These are phyloP conservation scores for Bimastos eiseni DNA, from an alignment of 2,888 invertebrate genomes.

Conservation along the genomic window DNA sequence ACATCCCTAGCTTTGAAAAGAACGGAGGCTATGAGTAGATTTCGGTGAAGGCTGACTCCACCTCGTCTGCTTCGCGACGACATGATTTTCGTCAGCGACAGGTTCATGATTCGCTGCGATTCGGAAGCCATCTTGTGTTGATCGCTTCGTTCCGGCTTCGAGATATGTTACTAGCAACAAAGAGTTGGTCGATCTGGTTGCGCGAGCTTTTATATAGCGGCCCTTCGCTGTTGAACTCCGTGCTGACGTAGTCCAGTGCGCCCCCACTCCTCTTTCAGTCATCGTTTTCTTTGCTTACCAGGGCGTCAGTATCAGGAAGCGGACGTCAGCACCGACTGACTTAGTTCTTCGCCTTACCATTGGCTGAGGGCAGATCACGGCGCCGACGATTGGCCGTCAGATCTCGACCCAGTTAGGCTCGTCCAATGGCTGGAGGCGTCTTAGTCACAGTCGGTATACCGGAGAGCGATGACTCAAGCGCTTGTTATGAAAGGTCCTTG, in stretches of 20 bases:
- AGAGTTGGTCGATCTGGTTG: not conserved
- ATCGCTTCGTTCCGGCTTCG: not conserved
- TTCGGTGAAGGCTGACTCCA: conserved; percentile 25
- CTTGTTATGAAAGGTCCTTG: conserved; percentile 15
- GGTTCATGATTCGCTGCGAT: conserved; percentile 17
- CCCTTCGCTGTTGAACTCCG: not conserved
- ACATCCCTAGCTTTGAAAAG: conserved; percentile 15
- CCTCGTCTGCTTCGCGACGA: not conserved
- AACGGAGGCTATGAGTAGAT: conserved; percentile 18
- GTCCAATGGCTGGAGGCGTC: not conserved
- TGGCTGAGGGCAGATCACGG: not conserved
- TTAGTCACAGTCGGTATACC: not conserved
- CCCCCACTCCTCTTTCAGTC: not conserved
- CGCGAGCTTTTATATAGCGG: not conserved
- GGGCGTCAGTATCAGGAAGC: conserved; percentile 20
- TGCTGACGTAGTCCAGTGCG: conserved; percentile 20
- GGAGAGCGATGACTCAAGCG: conserved; percentile 7
- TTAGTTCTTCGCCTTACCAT: not conserved
- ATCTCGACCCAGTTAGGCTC: not conserved
- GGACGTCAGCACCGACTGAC: conserved; percentile 25
- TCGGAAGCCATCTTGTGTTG: conserved; percentile 21
- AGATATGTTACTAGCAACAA: not conserved
- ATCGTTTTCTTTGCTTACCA: conserved; percentile 13
- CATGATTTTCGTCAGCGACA: conserved; percentile 25
- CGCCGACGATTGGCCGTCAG: not conserved